Conservation (phyloP, 2,888 invertebrate species). For the Zhengitettix transpicula region DNA sequence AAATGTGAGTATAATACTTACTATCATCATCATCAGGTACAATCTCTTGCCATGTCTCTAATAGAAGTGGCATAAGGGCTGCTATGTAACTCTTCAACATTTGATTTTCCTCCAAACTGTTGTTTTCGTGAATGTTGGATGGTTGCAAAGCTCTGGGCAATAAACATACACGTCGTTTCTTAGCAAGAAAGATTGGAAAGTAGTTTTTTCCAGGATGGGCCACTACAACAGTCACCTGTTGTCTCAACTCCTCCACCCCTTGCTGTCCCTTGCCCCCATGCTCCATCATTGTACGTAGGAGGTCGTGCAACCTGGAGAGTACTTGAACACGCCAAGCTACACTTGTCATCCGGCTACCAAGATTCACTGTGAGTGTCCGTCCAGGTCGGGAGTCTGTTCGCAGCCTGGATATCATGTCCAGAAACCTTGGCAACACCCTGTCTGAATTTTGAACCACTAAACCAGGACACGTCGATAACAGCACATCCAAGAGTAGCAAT, state of each 20-base stretch:
- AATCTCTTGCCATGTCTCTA: constrained; percentile 74
- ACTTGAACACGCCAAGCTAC: constrained; percentile 55
- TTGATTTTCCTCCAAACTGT: background rate
- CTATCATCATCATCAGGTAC: background rate
- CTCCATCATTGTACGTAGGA: too few relatives aligned
- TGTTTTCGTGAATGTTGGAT: too few relatives aligned
- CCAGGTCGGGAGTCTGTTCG: constrained; percentile 45
- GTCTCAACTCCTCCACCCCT: too few relatives aligned
- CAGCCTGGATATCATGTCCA: constrained; percentile 69
- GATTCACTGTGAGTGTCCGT: constrained; percentile 48
- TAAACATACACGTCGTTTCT: constrained; percentile 1
- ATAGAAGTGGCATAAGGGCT: constrained; percentile 55
- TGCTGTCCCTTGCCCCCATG: too few relatives aligned
- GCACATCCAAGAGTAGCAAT: constrained; percentile 55
- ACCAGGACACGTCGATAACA: constrained; percentile 47
- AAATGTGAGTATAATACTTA: too few relatives aligned
- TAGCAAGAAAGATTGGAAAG: constrained; percentile 25
- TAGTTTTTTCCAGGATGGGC: constrained; percentile 12
- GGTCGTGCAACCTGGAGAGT: constrained; percentile 39
- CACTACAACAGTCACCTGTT: too few relatives aligned
- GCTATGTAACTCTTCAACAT: constrained; percentile 42
- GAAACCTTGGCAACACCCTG: constrained; percentile 59
- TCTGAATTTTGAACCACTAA: constrained; percentile 49
- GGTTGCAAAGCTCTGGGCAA: background rate
- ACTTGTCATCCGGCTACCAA: constrained; percentile 54